These are phyloP conservation scores for Pteropus rufus DNA, from an alignment of 2,797 vertebrate genomes.

Conservation along the genomic window DNA sequence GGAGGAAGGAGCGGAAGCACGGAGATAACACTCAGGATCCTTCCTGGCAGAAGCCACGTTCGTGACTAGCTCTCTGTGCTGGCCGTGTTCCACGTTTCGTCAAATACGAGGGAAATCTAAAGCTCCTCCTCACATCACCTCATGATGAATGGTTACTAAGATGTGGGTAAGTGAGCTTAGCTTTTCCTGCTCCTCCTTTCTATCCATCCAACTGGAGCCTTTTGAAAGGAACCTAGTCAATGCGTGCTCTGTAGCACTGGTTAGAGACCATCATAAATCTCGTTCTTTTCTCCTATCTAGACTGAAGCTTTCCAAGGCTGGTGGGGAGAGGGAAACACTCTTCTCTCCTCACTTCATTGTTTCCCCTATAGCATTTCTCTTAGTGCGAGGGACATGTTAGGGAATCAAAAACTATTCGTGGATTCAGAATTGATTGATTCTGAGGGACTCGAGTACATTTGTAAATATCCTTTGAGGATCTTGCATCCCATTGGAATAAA, in stretches of 20 bases:
- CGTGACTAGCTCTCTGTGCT: background rate
- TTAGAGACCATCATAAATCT: background rate
- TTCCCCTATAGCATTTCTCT: background rate
- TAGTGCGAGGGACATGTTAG: background rate
- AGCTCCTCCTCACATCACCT: background rate
- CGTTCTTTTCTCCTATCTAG: background rate
- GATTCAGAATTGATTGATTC: constrained; percentile 71
- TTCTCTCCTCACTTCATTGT: background rate
- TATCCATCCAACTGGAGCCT: background rate
- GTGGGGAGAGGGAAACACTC: too few species aligned
- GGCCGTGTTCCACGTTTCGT: background rate
- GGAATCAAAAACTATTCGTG: constrained; percentile 66
- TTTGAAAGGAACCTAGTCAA: background rate
- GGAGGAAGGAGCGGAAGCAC: background rate
- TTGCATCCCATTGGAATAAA: constrained; percentile 68
- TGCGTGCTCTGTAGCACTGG: background rate
- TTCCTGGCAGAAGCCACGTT: background rate
- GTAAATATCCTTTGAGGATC: constrained; percentile 70
- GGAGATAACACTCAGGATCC: too few species aligned
- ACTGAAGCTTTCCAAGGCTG: background rate
- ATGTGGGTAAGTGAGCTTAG: background rate
- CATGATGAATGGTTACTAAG: background rate
- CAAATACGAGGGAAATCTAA: too few species aligned
- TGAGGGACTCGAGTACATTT: constrained; percentile 65
- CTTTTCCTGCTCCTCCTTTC: background rate